phyloP scores from a whole-genome alignment of 2,888 invertebrate species.

The Sminthurides aquaticus region DNA sequence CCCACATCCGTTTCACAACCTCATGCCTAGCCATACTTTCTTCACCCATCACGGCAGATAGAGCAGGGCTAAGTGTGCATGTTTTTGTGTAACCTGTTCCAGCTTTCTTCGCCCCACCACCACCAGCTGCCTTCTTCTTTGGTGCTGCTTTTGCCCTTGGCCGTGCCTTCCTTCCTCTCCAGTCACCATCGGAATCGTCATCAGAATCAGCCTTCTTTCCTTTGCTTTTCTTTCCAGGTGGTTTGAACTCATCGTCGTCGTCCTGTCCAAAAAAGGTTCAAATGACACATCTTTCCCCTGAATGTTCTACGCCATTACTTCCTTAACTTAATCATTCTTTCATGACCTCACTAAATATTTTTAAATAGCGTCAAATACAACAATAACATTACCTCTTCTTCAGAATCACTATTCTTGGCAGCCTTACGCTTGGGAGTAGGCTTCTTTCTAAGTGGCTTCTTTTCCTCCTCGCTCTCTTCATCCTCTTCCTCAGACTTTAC shows the following conservation, averaged over 20 bases:
- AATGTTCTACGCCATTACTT: no score
- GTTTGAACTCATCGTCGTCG: constrained; percentile 36
- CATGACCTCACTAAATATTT: background rate
- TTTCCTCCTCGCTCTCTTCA: constrained; percentile 51
- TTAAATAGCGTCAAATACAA: no score
- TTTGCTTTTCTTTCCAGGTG: constrained; percentile 31
- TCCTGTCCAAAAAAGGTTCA: no score
- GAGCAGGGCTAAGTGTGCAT: constrained; percentile 72
- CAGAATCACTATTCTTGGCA: constrained; percentile 28
- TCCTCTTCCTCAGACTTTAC: constrained; percentile 49
- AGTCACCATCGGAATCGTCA: constrained; percentile 24
- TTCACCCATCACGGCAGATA: constrained; percentile 75
- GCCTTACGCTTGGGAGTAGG: constrained; percentile 6
- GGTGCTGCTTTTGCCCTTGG: constrained; percentile 21
- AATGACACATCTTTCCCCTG: constrained; percentile 28
- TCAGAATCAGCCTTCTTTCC: constrained; percentile 17
- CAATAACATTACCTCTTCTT: constrained; percentile 23
- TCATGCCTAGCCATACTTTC: constrained; percentile 79
- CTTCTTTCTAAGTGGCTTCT: constrained; percentile 21
- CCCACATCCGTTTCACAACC: constrained; percentile 84
- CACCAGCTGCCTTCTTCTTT: constrained; percentile 52
- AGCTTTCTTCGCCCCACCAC: constrained; percentile 44
- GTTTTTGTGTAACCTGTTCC: constrained; percentile 77
- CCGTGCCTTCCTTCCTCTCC: constrained; percentile 15
- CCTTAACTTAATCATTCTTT: constrained; percentile 57